Evolutionary conservation across 2,888 invertebrate genomes (phyloP).

Genomic region (Alcis repandata): DNA sequence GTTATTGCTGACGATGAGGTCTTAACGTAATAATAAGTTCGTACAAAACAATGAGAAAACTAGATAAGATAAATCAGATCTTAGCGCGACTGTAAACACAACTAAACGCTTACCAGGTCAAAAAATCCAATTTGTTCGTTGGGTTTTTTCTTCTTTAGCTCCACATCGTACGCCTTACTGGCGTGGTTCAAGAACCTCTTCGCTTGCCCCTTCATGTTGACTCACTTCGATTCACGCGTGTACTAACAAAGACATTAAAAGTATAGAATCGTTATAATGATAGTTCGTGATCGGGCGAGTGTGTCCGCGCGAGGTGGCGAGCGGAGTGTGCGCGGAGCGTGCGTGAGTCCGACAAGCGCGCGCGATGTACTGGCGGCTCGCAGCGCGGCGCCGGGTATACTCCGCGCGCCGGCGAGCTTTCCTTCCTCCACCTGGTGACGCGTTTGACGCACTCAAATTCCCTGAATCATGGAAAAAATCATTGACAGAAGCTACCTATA

Average conservation of each 20-base stretch:
- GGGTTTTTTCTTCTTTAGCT: constrained; percentile 39
- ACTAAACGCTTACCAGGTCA: constrained; percentile 51
- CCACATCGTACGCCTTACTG: constrained; percentile 55
- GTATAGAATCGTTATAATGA: background rate
- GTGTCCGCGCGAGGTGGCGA: background rate
- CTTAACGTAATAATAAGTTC: no score
- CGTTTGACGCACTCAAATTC: background rate
- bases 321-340: background rate
- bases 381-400: background rate
- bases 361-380: background rate
- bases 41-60: no score
- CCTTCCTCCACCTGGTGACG: background rate
- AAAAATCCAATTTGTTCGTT: constrained; percentile 54
- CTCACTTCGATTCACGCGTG: background rate
- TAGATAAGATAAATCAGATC: no score
- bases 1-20: no score
- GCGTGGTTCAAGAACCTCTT: constrained; percentile 60
- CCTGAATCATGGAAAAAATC: background rate
- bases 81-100: no score
- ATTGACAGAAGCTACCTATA: background rate
- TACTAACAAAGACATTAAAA: background rate
- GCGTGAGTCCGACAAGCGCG: background rate
- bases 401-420: background rate
- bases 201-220: constrained; percentile 56
- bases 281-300: no score